Base-by-base conservation (phyloP, 2,113 vertebrate species). In the Danionella cerebrum region DNA sequence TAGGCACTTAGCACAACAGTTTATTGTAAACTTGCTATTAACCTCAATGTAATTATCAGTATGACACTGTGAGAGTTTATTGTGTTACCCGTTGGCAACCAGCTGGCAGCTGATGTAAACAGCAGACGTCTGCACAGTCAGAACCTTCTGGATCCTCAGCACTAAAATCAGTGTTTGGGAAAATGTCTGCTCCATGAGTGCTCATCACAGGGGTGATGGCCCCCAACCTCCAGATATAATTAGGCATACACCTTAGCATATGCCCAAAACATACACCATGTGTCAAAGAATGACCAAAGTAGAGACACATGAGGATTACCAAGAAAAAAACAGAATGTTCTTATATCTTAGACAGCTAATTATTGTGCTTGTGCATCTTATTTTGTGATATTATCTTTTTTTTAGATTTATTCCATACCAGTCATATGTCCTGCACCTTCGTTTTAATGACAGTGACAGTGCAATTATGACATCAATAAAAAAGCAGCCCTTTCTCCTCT, bases 61-160 rank as follows among this genome's bases (percentile, higher is more conserved):
- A 12, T 9, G 27, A 19, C 29, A 44, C 16, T 7, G n/a, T 44
- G 55, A 59, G 55, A 42, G 22, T 51, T 45, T 67, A 44, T 64
- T 31, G 18, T 35, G 35, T 29, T 47, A 38, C 51, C 50, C 55
- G 19, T 64, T 57, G 54, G 27, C 55, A 41, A 45, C 50, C 63
- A 57, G 54, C 59, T 57, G 53, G 60, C 16, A 10, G 13, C 21
- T 59, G 59, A 14, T 29, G 9, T 36, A 16, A 27, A 44, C 14
- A 62, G 54, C 67, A 67, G 70, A 67, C 42, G 50, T 73, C 29
- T 35, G 22, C 63, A 60, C 55, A 55, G 42, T 64, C 50, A 48
- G 70, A 42, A 58, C 53, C 18, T 58, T 24, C 42, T 68, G 39
- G 9, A 44, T 38, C 53, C 45, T 31, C 21, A 24, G 42, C 33